Conservation (phyloP, 2,888 invertebrate species). For the Sarcophaga caerulescens region DNA sequence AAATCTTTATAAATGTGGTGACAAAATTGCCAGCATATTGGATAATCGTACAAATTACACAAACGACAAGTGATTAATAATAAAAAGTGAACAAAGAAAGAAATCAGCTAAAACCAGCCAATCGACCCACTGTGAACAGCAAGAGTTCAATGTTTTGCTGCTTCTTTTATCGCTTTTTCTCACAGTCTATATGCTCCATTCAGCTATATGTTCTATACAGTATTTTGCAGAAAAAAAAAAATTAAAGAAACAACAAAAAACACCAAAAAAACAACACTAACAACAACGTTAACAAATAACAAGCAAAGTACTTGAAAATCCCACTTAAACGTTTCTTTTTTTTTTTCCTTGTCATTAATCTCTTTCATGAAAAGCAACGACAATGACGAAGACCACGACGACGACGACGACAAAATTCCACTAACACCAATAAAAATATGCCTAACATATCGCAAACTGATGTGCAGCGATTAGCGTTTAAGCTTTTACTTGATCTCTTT, state of each 20-base stretch:
- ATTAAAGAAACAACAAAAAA: neutral
- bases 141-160: conserved; percentile 27
- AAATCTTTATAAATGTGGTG: neutral
- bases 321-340: conserved; percentile 34
- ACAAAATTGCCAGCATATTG: neutral
- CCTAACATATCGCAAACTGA: conserved; percentile 32
- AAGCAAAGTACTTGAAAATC: conserved; percentile 48
- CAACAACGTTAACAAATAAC: neutral
- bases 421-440: neutral
- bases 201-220: neutral
- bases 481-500: conserved; percentile 11
- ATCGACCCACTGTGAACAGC: neutral
- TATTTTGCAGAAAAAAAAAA: neutral
- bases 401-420: neutral
- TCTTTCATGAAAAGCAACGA: conserved; percentile 10
- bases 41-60: neutral
- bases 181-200: neutral
- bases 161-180: neutral
- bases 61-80: neutral
- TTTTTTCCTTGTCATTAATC: conserved; percentile 50
- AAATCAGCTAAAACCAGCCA: neutral
- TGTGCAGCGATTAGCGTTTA: conserved; percentile 36
- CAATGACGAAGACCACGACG: neutral
- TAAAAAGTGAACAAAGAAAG: conserved; percentile 5
- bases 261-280: neutral